A percentile compares a stretch with the other conserved stretches of the same genome.
Evolutionary conservation across 2,113 vertebrate species (phyloP).

Genomic region (Alligator mississippiensis): DNA sequence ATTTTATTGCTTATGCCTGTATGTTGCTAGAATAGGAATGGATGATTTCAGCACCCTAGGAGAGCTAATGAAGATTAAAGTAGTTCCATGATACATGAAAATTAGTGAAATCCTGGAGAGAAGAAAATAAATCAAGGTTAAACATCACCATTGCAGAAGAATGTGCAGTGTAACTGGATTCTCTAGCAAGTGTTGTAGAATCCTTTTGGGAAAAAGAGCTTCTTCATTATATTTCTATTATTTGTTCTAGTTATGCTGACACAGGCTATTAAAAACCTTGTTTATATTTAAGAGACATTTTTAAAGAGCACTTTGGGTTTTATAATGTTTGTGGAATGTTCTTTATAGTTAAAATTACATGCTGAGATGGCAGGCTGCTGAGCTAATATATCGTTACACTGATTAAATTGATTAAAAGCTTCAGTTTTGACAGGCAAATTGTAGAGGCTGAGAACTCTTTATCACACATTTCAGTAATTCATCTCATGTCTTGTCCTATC

Average conservation of each 20-base stretch:
- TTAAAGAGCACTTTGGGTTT: conserved; percentile 52
- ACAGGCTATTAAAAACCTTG: conserved; percentile 44
- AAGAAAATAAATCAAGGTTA: conserved; percentile 28
- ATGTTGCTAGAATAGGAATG: neutral
- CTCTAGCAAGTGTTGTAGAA: neutral
- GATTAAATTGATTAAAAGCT: conserved; percentile 68
- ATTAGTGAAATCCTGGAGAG: neutral
- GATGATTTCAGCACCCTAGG: neutral
- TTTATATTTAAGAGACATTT: conserved; percentile 47
- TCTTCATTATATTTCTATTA: conserved; percentile 21
- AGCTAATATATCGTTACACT: conserved; percentile 56
- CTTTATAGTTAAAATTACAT: conserved; percentile 49
- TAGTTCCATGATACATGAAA: conserved; percentile 14
- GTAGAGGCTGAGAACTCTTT: conserved; percentile 28
- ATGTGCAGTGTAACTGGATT: neutral
- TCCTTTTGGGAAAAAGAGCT: neutral
- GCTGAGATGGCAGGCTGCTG: conserved; percentile 40
- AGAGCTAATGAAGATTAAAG: conserved; percentile 29
- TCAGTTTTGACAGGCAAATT: conserved; percentile 54
- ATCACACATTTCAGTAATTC: conserved; percentile 62
- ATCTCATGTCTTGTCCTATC: conserved; percentile 66
- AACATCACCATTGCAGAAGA: neutral
- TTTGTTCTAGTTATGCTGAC: conserved; percentile 48
- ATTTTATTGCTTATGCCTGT: neutral
- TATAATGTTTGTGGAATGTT: conserved; percentile 53